Conservation (phyloP, 2,888 invertebrate genomes). For the Ectemnius cavifrons region DNA sequence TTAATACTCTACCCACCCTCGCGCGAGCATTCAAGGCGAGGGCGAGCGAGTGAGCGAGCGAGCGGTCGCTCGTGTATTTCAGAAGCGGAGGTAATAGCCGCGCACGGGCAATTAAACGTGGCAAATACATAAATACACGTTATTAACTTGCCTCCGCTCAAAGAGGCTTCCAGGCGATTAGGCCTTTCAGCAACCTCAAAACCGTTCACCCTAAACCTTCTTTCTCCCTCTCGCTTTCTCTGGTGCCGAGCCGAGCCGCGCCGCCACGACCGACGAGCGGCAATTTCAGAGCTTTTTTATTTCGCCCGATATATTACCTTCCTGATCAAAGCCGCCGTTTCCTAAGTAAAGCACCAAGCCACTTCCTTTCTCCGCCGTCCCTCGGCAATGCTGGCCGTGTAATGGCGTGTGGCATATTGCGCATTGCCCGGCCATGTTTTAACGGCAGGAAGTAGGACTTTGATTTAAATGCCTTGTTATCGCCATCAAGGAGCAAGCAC, state of each 20-base stretch:
- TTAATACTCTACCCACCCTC: conserved; percentile 50
- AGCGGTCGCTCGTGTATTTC: background rate
- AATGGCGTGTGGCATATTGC: no score
- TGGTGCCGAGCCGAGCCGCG: no score
- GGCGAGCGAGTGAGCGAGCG: conserved; percentile 38
- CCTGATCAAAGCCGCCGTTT: conserved; percentile 53
- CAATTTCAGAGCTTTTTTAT: conserved; percentile 66
- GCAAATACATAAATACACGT: conserved; percentile 73
- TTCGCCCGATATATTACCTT: conserved; percentile 46
- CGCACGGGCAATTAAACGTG: conserved; percentile 68
- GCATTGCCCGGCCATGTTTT: no score
- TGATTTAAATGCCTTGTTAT: no score
- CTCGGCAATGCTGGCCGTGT: background rate
- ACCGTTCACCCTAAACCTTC: conserved; percentile 56
- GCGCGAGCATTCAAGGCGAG: conserved; percentile 51
- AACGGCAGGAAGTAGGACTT: no score
- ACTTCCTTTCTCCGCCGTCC: conserved; percentile 7
- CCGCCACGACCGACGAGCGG: conserved; percentile 42
- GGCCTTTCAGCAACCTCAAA: conserved; percentile 63
- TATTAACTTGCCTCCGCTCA: conserved; percentile 71
- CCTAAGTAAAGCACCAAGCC: conserved; percentile 26
- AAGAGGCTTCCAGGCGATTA: conserved; percentile 69
- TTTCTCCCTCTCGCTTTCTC: conserved; percentile 15
- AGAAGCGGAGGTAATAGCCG: conserved; percentile 60
- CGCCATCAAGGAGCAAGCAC: no score